Conservation (phyloP, 1,140 invertebrate genomes). For the Brachionus asplanchnoidis region DNA sequence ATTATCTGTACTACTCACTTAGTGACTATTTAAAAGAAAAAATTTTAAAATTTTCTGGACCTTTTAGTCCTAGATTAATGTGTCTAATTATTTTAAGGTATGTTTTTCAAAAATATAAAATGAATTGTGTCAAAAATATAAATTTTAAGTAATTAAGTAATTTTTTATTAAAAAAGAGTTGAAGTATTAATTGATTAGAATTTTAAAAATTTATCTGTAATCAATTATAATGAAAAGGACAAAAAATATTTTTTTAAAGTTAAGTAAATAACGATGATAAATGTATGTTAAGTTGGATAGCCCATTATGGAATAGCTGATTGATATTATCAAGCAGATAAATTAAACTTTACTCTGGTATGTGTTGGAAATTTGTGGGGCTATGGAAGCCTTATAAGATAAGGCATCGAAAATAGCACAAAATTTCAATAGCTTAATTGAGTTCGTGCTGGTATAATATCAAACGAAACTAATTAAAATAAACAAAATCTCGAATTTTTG, state of each 20-base stretch:
- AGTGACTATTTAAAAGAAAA: too few relatives aligned
- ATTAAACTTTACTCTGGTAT: not conserved
- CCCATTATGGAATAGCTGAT: not conserved
- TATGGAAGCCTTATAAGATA: not conserved
- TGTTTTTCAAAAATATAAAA: too few relatives aligned
- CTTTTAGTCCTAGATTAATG: too few relatives aligned
- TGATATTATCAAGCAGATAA: not conserved
- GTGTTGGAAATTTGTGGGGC: not conserved
- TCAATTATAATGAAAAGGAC: not conserved
- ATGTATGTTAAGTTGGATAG: not conserved
- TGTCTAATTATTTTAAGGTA: too few relatives aligned
- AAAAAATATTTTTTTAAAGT: not conserved
- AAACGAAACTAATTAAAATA: constrained; percentile 24
- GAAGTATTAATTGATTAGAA: not conserved
- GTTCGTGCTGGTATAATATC: constrained; percentile 33
- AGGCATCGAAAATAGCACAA: not conserved
- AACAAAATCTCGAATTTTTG: not conserved
- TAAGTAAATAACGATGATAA: not conserved
- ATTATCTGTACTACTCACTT: too few relatives aligned
- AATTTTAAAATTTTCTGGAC: too few relatives aligned
- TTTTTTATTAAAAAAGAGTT: not conserved
- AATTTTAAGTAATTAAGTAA: too few relatives aligned
- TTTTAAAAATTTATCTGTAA: not conserved
- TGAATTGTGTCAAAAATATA: too few relatives aligned
- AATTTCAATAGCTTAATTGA: not conserved